Evolutionary conservation across 2,888 invertebrate genomes (phyloP), one percentile per base, ranked within the genome.

Genomic region (Dynastes hyllus): DNA sequence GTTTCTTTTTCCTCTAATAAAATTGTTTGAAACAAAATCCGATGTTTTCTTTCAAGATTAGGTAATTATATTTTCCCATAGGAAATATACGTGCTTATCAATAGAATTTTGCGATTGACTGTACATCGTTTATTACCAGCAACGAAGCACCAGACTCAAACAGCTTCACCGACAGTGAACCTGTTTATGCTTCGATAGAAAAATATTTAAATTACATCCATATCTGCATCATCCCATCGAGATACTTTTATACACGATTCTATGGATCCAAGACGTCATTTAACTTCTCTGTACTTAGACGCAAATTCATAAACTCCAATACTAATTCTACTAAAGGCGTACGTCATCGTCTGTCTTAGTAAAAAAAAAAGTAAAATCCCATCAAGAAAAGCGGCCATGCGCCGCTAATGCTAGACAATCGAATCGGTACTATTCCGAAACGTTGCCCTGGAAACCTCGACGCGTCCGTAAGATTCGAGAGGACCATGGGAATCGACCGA

Each of bases 381-480:
- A 37, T 69, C 51, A 50, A 22, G 40, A 16, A 16, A 58, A 37
- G 73, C 22, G 40, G 61, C 40, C 73, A 73, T 73, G 73, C 73
- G 73, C 73, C 73, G 58, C 58, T 61, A 73, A 61, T 61, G 73
- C 58, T 73, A 73, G 73, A 73, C 73, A 83, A 82, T 82, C 80
- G 80, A 79, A 80, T 81, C 61, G 65, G 78, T 69, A 80, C 80
- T 79, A 81, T 80, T 82, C 73, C 79, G 80, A 81, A 45, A 80
- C 78, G 83, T 83, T 83, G 79, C 83, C 83, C 75, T 83, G 83
- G 82, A 79, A 83, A 83, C 83, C 32, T 69, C 63, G 67, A 79
- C 67, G 79, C 78, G 80, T 81, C 73, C 78, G 80, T 69, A 80
- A 81, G 80, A 81, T 82, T 78, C 80, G 61, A 79, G 80, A 81